phyloP scores from a whole-genome alignment of 2,888 invertebrate genomes.

The Tineola bisselliella region DNA sequence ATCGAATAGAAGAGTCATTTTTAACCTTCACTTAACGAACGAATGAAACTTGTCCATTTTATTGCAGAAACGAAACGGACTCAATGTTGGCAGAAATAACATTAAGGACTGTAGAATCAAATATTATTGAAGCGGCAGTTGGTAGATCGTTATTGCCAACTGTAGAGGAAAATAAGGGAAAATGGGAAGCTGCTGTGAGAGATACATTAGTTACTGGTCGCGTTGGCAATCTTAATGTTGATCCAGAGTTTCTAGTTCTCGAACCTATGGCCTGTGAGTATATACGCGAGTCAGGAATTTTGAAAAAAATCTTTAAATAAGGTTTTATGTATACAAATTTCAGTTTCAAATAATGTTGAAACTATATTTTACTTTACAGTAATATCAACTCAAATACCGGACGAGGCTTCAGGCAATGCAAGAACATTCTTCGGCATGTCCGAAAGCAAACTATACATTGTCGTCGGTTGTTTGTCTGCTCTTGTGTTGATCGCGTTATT shows the following conservation, averaged over 20 bases:
- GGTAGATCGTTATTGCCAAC: slow-evolving; percentile 32
- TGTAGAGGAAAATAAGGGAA: slow-evolving; percentile 26
- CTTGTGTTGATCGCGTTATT: slow-evolving; percentile 81
- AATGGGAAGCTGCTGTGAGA: slow-evolving; percentile 69
- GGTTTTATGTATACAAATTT: too few relatives aligned
- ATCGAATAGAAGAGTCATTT: too few relatives aligned
- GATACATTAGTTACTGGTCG: slow-evolving; percentile 77
- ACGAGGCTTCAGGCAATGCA: slow-evolving; percentile 33
- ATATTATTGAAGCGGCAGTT: slow-evolving; percentile 69
- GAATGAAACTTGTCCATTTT: not conserved
- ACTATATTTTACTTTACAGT: slow-evolving; percentile 54
- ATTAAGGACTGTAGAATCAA: slow-evolving; percentile 77
- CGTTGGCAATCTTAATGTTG: slow-evolving; percentile 82
- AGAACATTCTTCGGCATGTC: slow-evolving; percentile 72
- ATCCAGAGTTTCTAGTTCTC: slow-evolving; percentile 82
- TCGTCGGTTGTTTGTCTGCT: slow-evolving; percentile 83
- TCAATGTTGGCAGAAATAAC: slow-evolving; percentile 81
- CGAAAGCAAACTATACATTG: slow-evolving; percentile 81
- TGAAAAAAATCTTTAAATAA: too few relatives aligned
- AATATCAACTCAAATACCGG: slow-evolving; percentile 49
- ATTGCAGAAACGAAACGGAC: slow-evolving; percentile 60
- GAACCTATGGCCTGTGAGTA: slow-evolving; percentile 76
- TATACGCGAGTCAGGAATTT: too few relatives aligned
- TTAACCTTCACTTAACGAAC: too few relatives aligned
- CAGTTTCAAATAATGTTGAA: too few relatives aligned